Percentiles rank a stretch among this genome's conserved stretches.
phyloP scores from a whole-genome alignment of 2,113 vertebrate genomes.

The Aldabrachelys gigantea region DNA sequence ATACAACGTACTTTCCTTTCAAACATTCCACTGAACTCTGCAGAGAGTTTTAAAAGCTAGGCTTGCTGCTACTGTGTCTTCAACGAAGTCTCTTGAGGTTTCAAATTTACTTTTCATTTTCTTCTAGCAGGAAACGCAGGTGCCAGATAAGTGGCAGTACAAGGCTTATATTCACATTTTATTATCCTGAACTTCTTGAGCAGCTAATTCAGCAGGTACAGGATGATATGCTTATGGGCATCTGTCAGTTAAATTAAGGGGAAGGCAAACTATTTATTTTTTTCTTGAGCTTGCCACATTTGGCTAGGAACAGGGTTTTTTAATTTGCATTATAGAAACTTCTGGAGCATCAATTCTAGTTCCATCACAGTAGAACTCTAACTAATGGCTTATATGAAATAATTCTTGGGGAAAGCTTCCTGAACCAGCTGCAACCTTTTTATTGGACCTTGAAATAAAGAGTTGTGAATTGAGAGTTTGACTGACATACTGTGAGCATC shows the following conservation, averaged over 20 bases:
- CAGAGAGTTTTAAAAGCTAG: background rate
- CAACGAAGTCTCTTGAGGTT: background rate
- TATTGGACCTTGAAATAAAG: background rate
- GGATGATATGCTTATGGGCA: background rate
- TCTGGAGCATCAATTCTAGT: background rate
- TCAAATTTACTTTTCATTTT: constrained; percentile 9
- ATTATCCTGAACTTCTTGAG: background rate
- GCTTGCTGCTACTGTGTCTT: background rate
- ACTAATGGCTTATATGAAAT: background rate
- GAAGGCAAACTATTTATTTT: background rate
- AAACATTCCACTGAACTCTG: background rate
- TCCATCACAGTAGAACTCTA: rapidly evolving
- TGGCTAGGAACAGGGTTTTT: background rate
- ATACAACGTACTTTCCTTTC: background rate
- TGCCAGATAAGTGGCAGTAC: background rate
- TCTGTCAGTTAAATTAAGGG: background rate
- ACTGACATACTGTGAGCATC: background rate
- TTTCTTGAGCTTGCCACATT: background rate
- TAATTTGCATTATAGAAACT: background rate
- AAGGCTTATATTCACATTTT: background rate
- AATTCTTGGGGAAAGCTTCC: background rate
- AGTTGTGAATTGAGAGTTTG: background rate
- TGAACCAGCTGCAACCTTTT: background rate
- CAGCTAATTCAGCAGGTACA: background rate
- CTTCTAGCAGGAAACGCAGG: background rate